Base-by-base conservation (phyloP, 2,113 vertebrate species). In the Propithecus coquereli region DNA sequence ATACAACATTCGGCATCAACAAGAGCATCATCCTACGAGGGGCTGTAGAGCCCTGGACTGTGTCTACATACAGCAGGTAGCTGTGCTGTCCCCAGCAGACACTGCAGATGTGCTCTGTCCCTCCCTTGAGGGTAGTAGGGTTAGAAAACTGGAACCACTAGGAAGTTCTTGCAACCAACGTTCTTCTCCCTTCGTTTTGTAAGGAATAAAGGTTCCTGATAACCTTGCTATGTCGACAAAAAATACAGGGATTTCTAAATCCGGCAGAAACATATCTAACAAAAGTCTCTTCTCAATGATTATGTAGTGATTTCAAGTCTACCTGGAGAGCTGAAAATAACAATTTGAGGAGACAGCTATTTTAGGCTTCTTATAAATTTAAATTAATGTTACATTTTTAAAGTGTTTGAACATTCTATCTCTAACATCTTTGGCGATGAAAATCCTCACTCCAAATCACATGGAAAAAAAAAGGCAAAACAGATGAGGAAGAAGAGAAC, bases 391-490 rank as follows among this genome's bases (percentile, higher is more conserved):
- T 70, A 45, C 54, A 54, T 52, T 94, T 94, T 89, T 59, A 83
- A 74, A 87, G 50, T 12, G 3, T 77, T 65, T 76, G 71, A 89
- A 71, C 50, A 47, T 32, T 87, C 30, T 40, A 34, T 87, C 50
- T 90, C n/a, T 43, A 45, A 54, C 12, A 88, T 93, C 71, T 81
- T 74, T 50, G 57, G n/a, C 80, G 93, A 59, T 74, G 77, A 97
- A 94, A 97, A 88, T 68, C 22, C 8, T 79, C 45, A 80, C 37
- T 94, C 37, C 84, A 68, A 93, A 91, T 91, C 50, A 93, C 66
- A 70, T 10, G 65, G 32, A n/a, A 87, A 88, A 90, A 65, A 73
- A 81, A 91, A 94, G 52, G 45, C 45, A 61, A 94, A 91, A 45
- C 3, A 22, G 61, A 63, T 30, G 50, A 88, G 45, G 66, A 91